Conservation (phyloP, 2,888 invertebrate genomes). For the Stenotaenia linearis region DNA sequence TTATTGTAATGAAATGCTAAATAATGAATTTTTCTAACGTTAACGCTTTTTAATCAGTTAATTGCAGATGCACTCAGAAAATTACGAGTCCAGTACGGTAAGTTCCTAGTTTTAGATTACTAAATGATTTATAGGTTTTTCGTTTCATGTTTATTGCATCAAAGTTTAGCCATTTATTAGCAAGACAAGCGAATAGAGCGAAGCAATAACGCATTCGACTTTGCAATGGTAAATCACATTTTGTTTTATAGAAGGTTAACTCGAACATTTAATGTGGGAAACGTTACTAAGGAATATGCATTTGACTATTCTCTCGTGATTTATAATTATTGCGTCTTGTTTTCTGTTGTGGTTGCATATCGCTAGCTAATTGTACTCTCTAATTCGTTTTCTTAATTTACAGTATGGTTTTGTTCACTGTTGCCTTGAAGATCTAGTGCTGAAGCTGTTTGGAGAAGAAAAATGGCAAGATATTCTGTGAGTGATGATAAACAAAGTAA, state of each 20-base stretch:
- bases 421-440: constrained; percentile 40
- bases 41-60: not conserved
- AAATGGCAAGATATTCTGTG: constrained; percentile 40
- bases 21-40: not conserved
- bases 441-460: constrained; percentile 39
- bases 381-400: constrained; percentile 32
- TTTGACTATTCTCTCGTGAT: not conserved
- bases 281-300: not conserved
- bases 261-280: not conserved
- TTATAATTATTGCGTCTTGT: constrained; percentile 11
- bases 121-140: not conserved
- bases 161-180: not conserved
- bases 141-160: not conserved
- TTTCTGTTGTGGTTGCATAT: constrained; percentile 26
- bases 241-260: not conserved
- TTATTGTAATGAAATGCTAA: not conserved
- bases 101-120: not conserved
- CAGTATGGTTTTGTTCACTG: constrained; percentile 41
- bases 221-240: not conserved
- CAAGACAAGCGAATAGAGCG: not conserved
- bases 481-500: not conserved
- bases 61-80: not conserved
- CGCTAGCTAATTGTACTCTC: not conserved
- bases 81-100: not conserved
- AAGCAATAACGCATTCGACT: not conserved